Evolutionary conservation across 2,888 invertebrate genomes (phyloP).

Genomic region (Tetramorium bicarinatum): DNA sequence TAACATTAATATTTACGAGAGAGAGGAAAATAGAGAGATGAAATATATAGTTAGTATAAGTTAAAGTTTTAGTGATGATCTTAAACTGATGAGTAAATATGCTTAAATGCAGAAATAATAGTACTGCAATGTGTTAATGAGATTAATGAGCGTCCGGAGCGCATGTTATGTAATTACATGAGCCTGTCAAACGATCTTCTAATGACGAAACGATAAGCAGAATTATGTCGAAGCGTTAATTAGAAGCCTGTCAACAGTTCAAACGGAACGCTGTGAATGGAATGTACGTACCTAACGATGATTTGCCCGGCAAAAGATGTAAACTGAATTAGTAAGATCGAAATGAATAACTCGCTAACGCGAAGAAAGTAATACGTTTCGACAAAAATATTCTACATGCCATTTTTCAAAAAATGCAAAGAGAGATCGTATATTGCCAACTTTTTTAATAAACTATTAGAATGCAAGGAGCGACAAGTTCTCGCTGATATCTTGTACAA

Average conservation of each 20-base stretch:
- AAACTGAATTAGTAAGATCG: constrained; percentile 8
- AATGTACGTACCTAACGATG: constrained; percentile 71
- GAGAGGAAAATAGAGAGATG: neutral
- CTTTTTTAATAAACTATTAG: neutral
- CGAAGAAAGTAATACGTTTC: neutral
- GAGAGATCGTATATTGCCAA: neutral
- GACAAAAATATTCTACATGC: constrained; percentile 3
- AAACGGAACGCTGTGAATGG: constrained; percentile 62
- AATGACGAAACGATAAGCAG: constrained; percentile 3
- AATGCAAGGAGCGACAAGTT: neutral
- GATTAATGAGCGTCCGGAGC: neutral
- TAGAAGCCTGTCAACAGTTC: constrained; percentile 59
- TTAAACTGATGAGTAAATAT: constrained; percentile 12
- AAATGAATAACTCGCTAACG: neutral
- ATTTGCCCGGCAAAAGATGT: constrained; percentile 12
- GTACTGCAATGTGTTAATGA: neutral
- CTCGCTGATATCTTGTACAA: neutral
- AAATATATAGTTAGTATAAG: constrained; percentile 9
- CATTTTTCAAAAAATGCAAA: constrained; percentile 14
- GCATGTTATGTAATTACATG: constrained; percentile 17
- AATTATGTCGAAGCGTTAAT: constrained; percentile 30
- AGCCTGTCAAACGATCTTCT: neutral
- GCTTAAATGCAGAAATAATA: constrained; percentile 1
- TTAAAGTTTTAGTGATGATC: constrained; percentile 1
- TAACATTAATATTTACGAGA: constrained; percentile 8